These are phyloP conservation scores for Chaetophractus vellerosus DNA, from an alignment of 2,797 vertebrate genomes.

Conservation along the genomic window DNA sequence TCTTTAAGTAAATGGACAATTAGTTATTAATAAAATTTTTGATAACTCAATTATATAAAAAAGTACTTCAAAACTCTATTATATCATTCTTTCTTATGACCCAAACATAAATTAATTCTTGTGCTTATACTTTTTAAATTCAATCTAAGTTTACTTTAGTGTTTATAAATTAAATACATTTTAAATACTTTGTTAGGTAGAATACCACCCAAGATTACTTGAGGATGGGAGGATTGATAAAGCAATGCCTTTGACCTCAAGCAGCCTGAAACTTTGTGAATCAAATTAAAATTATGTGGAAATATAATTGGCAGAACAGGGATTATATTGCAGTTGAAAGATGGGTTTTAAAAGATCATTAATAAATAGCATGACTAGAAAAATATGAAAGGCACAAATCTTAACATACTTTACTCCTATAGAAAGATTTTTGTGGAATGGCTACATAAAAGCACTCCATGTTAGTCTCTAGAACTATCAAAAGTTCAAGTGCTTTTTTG, in stretches of 20 bases:
- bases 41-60: not conserved
- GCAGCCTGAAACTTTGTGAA: not conserved
- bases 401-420: not conserved
- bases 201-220: not conserved
- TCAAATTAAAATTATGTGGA: not conserved
- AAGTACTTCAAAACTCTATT: not conserved
- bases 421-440: not conserved
- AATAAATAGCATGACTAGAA: not conserved
- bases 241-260: not conserved
- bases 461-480: not conserved
- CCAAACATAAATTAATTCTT: slow-evolving; percentile 1
- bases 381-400: not conserved
- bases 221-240: not conserved
- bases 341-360: not conserved
- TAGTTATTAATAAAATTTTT: not conserved
- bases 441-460: not conserved
- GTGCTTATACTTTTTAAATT: not conserved
- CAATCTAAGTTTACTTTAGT: not conserved
- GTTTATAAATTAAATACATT: not conserved
- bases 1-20: not conserved
- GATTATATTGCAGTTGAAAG: not conserved
- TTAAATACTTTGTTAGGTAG: not conserved
- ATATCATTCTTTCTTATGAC: not conserved
- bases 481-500: not conserved
- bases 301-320: not conserved